Evolutionary conservation across 2,113 vertebrate genomes (phyloP).

Genomic region (Nothobranchius kuhntae): DNA sequence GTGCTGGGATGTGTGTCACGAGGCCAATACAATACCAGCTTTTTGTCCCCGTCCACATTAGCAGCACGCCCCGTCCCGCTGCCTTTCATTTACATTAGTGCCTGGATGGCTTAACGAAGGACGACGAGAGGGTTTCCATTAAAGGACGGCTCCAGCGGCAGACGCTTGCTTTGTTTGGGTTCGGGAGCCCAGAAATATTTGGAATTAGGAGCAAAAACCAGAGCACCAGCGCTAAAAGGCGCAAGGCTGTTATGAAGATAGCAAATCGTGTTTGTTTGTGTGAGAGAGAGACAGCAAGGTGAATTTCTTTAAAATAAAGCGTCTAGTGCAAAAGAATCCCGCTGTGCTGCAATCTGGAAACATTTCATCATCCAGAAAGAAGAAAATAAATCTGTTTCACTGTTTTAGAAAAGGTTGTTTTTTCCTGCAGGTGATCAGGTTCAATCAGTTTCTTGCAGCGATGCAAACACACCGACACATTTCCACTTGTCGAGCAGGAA

Average conservation of each 20-base stretch:
- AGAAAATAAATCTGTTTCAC: background rate
- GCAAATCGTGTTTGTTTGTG: conserved; percentile 20
- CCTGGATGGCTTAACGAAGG: conserved; percentile 59
- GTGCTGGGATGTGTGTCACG: conserved; percentile 70
- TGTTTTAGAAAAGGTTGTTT: no score
- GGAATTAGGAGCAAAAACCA: conserved; percentile 42
- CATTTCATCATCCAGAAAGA: background rate
- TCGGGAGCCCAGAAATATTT: conserved; percentile 63
- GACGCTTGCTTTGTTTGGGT: conserved; percentile 66
- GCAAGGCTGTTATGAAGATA: conserved; percentile 38
- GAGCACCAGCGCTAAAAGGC: conserved; percentile 39
- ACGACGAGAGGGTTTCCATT: conserved; percentile 46
- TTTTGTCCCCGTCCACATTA: conserved; percentile 78
- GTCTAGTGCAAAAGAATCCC: background rate
- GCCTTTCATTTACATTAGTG: conserved; percentile 72
- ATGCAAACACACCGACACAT: no score
- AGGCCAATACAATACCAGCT: conserved; percentile 62
- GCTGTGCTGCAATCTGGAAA: background rate
- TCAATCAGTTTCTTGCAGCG: no score
- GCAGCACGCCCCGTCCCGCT: conserved; percentile 40
- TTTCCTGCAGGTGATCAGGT: no score
- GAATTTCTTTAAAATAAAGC: background rate
- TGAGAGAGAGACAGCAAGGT: background rate
- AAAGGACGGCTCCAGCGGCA: conserved; percentile 43
- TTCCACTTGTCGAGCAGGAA: no score